phyloP scores from a whole-genome alignment of 2,888 invertebrate species.

The Tinea pellionella region DNA sequence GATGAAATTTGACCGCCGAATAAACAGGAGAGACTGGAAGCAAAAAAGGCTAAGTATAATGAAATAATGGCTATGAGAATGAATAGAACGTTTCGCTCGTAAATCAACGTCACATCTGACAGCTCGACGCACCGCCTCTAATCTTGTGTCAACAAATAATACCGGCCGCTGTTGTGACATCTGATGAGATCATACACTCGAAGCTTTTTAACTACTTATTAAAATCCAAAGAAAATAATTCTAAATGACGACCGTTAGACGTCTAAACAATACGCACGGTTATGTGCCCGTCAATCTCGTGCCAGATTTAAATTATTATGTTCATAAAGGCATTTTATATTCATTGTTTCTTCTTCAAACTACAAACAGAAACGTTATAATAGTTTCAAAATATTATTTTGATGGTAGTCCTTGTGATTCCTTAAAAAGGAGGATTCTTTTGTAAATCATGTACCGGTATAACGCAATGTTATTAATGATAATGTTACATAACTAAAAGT shows the following conservation, averaged over 20 bases:
- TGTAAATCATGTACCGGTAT: too few species aligned
- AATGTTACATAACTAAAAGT: too few species aligned
- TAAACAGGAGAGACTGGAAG: slow-evolving; percentile 25
- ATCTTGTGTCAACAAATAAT: slow-evolving; percentile 26
- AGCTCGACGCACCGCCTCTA: slow-evolving; percentile 23
- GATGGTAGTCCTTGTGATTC: too few species aligned
- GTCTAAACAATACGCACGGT: neutral
- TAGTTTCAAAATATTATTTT: too few species aligned
- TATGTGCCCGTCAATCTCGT: neutral
- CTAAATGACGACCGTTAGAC: slow-evolving; percentile 3
- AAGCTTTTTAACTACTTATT: slow-evolving; percentile 8
- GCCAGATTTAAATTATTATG: neutral
- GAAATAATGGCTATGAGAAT: slow-evolving; percentile 19
- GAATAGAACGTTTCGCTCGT: slow-evolving; percentile 19
- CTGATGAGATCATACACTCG: slow-evolving; percentile 5
- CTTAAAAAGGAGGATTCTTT: too few species aligned
- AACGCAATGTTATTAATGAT: too few species aligned
- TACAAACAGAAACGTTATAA: too few species aligned
- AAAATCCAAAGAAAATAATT: slow-evolving; percentile 7
- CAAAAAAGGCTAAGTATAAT: slow-evolving; percentile 15
- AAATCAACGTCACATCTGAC: slow-evolving; percentile 26
- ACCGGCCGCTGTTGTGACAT: slow-evolving; percentile 10
- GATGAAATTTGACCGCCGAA: slow-evolving; percentile 38
- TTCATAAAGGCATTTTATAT: neutral
- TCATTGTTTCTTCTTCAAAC: too few species aligned